These are phyloP conservation scores for Erpetoichthys calabaricus DNA, from an alignment of 2,797 vertebrate species.

Conservation along the genomic window DNA sequence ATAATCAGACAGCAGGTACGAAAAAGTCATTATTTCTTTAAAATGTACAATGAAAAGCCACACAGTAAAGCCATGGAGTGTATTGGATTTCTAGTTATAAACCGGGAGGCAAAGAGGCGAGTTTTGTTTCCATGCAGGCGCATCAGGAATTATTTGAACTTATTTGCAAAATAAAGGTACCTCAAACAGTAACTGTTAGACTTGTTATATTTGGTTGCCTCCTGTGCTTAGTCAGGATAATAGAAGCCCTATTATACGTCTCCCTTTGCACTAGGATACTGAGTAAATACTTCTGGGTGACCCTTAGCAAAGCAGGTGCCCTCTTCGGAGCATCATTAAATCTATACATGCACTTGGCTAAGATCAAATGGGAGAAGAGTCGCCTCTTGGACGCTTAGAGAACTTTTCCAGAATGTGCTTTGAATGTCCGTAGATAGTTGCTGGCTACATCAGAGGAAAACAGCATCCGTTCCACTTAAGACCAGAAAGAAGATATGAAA, in stretches of 20 bases:
- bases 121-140: slow-evolving; percentile 17
- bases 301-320: slow-evolving; percentile 62
- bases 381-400: slow-evolving; percentile 26
- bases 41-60: too few relatives aligned
- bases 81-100: too few relatives aligned
- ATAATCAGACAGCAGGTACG: too few relatives aligned
- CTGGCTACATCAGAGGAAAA: slow-evolving; percentile 20
- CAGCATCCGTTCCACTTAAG: too few relatives aligned
- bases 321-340: slow-evolving; percentile 76
- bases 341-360: slow-evolving; percentile 50
- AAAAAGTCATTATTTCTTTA: too few relatives aligned
- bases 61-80: too few relatives aligned
- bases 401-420: slow-evolving; percentile 19
- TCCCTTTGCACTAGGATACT: slow-evolving; percentile 63
- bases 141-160: slow-evolving; percentile 62
- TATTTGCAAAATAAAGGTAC: slow-evolving; percentile 64
- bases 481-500: too few relatives aligned
- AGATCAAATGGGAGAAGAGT: slow-evolving; percentile 41
- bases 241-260: slow-evolving; percentile 88
- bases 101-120: too few relatives aligned
- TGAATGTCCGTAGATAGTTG: slow-evolving; percentile 23
- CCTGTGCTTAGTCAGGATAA: slow-evolving; percentile 78
- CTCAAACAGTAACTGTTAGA: slow-evolving; percentile 73
- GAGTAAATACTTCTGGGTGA: slow-evolving; percentile 74
- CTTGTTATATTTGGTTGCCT: slow-evolving; percentile 70